A percentile compares a stretch with the other conserved stretches of the same genome.
Evolutionary conservation across 2,797 vertebrate genomes (phyloP).

Genomic region (Pantherophis alleghaniensis): DNA sequence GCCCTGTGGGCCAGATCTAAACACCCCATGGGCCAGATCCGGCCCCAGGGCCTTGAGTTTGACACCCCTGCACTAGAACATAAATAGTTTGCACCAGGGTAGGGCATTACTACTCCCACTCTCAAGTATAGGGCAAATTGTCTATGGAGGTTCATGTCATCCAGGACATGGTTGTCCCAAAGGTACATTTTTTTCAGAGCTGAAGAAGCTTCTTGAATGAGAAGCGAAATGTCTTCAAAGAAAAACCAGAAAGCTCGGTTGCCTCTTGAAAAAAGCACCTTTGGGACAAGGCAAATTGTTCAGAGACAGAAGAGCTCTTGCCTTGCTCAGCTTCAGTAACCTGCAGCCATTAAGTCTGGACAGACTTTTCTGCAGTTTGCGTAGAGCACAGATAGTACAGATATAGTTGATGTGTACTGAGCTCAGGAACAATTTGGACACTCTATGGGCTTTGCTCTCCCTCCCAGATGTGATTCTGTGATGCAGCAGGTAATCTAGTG

Average conservation of each 20-base stretch:
- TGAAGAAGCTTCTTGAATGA: background rate
- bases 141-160: background rate
- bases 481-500: background rate
- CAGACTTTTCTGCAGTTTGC: background rate
- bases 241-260: background rate
- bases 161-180: background rate
- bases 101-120: background rate
- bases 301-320: background rate
- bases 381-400: background rate
- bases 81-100: background rate
- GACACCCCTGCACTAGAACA: background rate
- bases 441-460: background rate
- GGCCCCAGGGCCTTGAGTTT: too few species aligned
- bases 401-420: background rate
- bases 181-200: background rate
- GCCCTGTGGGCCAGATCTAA: too few species aligned
- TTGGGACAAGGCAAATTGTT: background rate
- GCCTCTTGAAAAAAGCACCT: background rate
- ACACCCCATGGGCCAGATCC: too few species aligned
- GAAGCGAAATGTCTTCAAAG: background rate
- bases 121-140: background rate
- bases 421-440: background rate
- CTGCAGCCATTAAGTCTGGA: background rate
- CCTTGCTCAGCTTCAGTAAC: background rate
- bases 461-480: background rate